Evolutionary conservation across 2,797 vertebrate species (phyloP).

Genomic region (Micrastur ruficollis): DNA sequence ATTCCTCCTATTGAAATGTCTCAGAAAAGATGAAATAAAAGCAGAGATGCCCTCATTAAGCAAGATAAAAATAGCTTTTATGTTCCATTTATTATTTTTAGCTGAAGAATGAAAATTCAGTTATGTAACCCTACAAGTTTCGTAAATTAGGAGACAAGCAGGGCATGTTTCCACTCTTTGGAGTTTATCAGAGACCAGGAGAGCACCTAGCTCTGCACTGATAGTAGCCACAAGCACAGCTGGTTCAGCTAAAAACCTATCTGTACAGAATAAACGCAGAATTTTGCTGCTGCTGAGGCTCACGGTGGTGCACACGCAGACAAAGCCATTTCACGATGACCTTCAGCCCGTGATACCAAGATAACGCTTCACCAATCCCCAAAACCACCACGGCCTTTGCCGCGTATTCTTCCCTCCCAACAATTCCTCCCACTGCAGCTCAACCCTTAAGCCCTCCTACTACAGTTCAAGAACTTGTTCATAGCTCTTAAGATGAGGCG

Average conservation of each 20-base stretch:
- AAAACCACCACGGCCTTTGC: not conserved
- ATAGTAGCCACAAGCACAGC: not conserved
- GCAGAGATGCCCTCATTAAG: constrained; percentile 72
- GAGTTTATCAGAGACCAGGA: not conserved
- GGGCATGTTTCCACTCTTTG: not conserved
- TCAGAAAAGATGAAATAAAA: constrained; percentile 58
- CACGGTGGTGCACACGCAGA: accelerated
- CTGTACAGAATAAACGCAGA: not conserved
- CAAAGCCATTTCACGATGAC: not conserved
- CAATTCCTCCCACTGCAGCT: not conserved
- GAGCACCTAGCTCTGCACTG: not conserved
- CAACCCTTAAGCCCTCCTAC: not conserved
- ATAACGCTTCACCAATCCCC: not conserved
- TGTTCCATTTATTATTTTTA: constrained; percentile 75
- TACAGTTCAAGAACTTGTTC: not conserved
- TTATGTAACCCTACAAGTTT: constrained; percentile 62
- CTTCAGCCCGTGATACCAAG: not conserved
- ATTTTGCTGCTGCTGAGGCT: not conserved
- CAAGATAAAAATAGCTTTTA: constrained; percentile 71
- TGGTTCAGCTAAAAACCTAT: not conserved
- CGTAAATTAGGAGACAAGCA: not conserved
- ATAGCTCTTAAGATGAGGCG: not conserved
- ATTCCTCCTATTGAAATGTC: constrained; percentile 1
- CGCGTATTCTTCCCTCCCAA: not conserved
- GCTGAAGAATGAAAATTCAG: constrained; percentile 61